A percentile compares a stretch with the other conserved stretches of the same genome.
These are phyloP conservation scores for Laticauda colubrina DNA, from an alignment of 2,113 vertebrate species.

Conservation along the genomic window DNA sequence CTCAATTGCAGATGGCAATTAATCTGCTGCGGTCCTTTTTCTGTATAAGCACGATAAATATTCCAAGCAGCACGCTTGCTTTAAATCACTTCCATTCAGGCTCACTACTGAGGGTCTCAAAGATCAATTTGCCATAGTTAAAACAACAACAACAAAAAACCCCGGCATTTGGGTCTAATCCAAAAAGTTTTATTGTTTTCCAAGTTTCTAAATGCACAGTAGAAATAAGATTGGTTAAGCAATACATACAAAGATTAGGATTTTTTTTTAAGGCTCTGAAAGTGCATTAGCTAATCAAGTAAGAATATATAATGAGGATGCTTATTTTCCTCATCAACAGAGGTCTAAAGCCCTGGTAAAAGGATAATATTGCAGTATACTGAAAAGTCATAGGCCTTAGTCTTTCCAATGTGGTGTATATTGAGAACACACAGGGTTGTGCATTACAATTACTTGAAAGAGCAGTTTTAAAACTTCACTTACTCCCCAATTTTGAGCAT, in stretches of 20 bases:
- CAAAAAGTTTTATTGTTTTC: constrained; percentile 73
- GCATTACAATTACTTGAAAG: not conserved
- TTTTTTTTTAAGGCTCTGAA: constrained; percentile 40
- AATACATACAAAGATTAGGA: constrained; percentile 49
- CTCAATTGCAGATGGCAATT: not conserved
- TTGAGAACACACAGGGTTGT: not conserved
- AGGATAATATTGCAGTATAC: not conserved
- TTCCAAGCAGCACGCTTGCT: constrained; percentile 38
- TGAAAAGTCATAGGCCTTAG: not conserved
- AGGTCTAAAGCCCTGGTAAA: constrained; percentile 40
- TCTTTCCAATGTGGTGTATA: constrained; percentile 5
- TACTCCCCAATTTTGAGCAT: not conserved
- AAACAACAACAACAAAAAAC: constrained; percentile 66
- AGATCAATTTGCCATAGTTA: constrained; percentile 71
- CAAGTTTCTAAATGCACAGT: constrained; percentile 69
- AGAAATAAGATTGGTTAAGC: constrained; percentile 75
- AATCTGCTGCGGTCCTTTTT: not conserved
- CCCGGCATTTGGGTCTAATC: constrained; percentile 75
- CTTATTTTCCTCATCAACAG: constrained; percentile 31
- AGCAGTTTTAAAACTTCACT: not conserved
- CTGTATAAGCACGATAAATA: constrained; percentile 47
- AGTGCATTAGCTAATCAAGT: constrained; percentile 58
- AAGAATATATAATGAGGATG: constrained; percentile 40
- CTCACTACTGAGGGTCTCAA: constrained; percentile 65
- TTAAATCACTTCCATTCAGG: constrained; percentile 68